Base-by-base conservation (phyloP, 2,888 invertebrate genomes). In the Agonopterix subpropinquella region DNA sequence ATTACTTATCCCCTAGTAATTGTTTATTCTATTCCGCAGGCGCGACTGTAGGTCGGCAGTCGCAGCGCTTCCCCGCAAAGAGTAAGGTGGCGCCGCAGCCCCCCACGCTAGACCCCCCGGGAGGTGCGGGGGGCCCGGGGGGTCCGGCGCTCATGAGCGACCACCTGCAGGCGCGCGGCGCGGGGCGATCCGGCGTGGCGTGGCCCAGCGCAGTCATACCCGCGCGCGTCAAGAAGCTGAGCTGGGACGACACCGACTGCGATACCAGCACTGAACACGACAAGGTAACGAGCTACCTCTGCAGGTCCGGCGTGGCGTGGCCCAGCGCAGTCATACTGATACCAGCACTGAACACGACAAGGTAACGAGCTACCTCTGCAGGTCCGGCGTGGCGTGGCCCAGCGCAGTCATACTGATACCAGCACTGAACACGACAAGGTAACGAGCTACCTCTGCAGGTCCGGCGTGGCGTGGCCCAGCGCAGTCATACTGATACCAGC, bases 151-250 rank as follows among this genome's bases (percentile, higher is more conserved):
- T 78, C 51, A 77, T 84, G 83, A 70, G 69, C 64, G 83, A 82
- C 73, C 83, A 83, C 77, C 65, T 83, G 65, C 67, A 75, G 55
- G 53, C 70, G 65, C 56, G 68, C 43, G 61, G 68, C 45, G 65
- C 66, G 51, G 79, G 83, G 1, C 71, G 88, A 54, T 85, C 84
- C 45, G 88, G 88, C 43, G 88, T 88, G 49, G 87, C 91, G 47
- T 94, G 94, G 93, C 93, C 94, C 0, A 83, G 89, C 51, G 89
- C 91, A 49, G 92, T 93, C 52, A 91, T 93, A 36, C 92, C 94
- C 4, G 91, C 92, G 47, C 80, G 93, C 45, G 92, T 94, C 54
- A 95, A 95, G 81, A 94, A 94, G 69, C 89, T 95, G 47, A 94
- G 93, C 73, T 95, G 94, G 94, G 92, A 92, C 49, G 64, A 66